These are phyloP conservation scores for Linepithema humile DNA, from an alignment of 1,140 invertebrate species.

Conservation along the genomic window DNA sequence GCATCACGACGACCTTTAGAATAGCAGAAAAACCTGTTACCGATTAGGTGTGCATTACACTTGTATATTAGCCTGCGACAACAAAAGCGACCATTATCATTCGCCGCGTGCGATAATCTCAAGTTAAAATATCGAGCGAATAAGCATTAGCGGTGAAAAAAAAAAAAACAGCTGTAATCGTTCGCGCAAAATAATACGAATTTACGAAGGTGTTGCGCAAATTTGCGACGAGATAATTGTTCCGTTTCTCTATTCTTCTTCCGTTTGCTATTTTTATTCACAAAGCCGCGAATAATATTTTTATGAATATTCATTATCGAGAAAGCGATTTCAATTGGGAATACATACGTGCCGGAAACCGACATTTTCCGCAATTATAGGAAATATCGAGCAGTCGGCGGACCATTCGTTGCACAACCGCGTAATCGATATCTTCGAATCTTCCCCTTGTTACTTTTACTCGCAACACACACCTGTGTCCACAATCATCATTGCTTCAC, in stretches of 20 bases:
- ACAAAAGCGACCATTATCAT: background rate
- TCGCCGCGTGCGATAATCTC: background rate
- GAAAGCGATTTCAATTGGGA: background rate
- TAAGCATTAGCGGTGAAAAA: background rate
- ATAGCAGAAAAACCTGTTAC: background rate
- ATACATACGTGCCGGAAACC: background rate
- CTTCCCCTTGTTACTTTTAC: background rate
- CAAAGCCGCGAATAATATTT: background rate
- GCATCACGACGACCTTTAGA: background rate
- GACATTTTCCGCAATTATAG: background rate
- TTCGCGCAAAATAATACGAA: background rate
- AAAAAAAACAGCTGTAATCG: background rate
- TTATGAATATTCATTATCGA: background rate
- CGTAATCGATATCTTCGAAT: background rate
- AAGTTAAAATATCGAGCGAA: background rate
- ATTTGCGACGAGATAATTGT: background rate
- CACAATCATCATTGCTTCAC: background rate
- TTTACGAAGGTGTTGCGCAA: background rate
- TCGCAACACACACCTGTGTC: constrained; percentile 1
- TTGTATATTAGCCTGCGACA: background rate
- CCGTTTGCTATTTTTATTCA: background rate
- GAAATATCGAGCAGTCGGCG: background rate
- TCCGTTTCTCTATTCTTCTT: background rate
- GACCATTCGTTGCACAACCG: background rate
- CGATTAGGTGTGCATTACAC: background rate